phyloP scores from a whole-genome alignment of 2,888 invertebrate species.

The Mythimna impura region DNA sequence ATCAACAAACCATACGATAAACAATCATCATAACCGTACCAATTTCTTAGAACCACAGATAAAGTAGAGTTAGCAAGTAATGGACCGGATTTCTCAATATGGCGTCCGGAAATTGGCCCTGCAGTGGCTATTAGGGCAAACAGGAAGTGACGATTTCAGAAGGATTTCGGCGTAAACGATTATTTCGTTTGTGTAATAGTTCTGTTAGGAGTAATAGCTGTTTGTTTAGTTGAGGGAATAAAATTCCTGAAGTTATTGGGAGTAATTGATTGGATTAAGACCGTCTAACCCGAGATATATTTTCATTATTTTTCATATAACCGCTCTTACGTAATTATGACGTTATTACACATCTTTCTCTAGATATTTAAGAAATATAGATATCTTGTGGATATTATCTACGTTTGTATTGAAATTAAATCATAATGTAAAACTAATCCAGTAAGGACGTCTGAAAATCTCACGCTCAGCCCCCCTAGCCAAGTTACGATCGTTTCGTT shows the following conservation, averaged over 20 bases:
- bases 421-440: too few relatives aligned
- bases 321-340: too few relatives aligned
- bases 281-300: too few relatives aligned
- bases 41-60: conserved; percentile 42
- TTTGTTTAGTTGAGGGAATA: conserved; percentile 6
- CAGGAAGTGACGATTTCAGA: conserved; percentile 59
- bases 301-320: too few relatives aligned
- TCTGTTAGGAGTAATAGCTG: not conserved
- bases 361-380: too few relatives aligned
- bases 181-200: conserved; percentile 36
- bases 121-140: conserved; percentile 53
- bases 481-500: too few relatives aligned
- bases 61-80: conserved; percentile 47
- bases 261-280: too few relatives aligned
- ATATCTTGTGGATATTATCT: too few relatives aligned
- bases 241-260: not conserved
- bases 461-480: too few relatives aligned
- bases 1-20: conserved; percentile 18
- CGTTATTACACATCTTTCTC: too few relatives aligned
- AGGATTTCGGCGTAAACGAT: conserved; percentile 37
- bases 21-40: conserved; percentile 15
- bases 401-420: too few relatives aligned
- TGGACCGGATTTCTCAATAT: conserved; percentile 64
- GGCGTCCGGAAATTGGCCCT: conserved; percentile 65
- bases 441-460: too few relatives aligned